A percentile compares a stretch with the other conserved stretches of the same genome.
These are phyloP conservation scores for Ericerus pela DNA, from an alignment of 1,140 invertebrate genomes.

Conservation along the genomic window DNA sequence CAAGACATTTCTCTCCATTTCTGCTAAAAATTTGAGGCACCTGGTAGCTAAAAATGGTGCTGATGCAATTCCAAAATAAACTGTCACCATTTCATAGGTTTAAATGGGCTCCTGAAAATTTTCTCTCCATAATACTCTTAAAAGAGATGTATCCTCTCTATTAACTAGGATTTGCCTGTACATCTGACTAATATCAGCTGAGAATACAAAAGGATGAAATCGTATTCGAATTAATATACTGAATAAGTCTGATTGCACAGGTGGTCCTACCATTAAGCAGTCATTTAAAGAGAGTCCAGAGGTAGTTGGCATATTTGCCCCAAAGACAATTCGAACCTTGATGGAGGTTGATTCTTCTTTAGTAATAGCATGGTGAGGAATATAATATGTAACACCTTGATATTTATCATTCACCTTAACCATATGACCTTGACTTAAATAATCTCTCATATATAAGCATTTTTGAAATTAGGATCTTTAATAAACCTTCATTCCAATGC, in stretches of 20 bases:
- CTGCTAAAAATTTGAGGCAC: constrained; percentile 26
- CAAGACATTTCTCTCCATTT: constrained; percentile 23
- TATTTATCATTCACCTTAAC: constrained; percentile 14
- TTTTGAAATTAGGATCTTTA: not conserved
- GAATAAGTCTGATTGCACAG: constrained; percentile 30
- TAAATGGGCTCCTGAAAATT: constrained; percentile 16
- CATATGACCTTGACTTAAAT: constrained; percentile 28
- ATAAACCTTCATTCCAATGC: constrained; percentile 14
- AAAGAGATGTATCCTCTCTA: constrained; percentile 19
- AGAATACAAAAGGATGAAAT: constrained; percentile 22
- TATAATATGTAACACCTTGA: constrained; percentile 17
- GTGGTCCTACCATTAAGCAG: constrained; percentile 26
- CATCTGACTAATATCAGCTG: constrained; percentile 27
- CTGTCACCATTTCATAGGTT: constrained; percentile 26
- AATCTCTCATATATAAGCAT: constrained; percentile 27
- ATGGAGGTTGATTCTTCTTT: constrained; percentile 22
- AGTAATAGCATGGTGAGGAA: constrained; percentile 26
- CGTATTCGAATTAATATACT: constrained; percentile 29
- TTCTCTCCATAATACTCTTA: constrained; percentile 24
- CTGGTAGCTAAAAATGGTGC: constrained; percentile 28
- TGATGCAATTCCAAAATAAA: constrained; percentile 28
- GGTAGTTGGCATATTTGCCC: constrained; percentile 24
- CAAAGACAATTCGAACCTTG: constrained; percentile 29
- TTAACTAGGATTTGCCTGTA: constrained; percentile 16
- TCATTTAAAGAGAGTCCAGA: constrained; percentile 27